phyloP scores from a whole-genome alignment of 2,113 vertebrate species.

The Nematolebias whitei region DNA sequence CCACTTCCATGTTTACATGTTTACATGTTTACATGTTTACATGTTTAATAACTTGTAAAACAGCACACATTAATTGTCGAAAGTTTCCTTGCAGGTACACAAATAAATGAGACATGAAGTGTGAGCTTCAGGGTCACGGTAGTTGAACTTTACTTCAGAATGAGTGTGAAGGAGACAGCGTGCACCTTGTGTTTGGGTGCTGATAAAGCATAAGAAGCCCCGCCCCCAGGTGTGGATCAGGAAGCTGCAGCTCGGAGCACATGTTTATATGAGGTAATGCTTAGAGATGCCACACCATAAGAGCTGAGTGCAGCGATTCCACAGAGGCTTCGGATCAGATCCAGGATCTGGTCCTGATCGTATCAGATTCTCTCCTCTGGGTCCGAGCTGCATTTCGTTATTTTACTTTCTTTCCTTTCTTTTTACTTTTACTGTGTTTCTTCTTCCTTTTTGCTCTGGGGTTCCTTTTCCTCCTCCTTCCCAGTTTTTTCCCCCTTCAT shows the following conservation, averaged over 20 bases:
- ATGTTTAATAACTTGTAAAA: too few relatives aligned
- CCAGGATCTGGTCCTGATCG: conserved; percentile 48
- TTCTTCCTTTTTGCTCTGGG: background rate
- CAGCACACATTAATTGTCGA: too few relatives aligned
- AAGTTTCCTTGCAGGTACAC: too few relatives aligned
- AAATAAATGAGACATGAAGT: background rate
- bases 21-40: too few relatives aligned
- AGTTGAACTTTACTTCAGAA: background rate
- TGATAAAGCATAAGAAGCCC: conserved; percentile 50
- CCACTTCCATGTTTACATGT: too few relatives aligned
- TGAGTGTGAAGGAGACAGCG: background rate
- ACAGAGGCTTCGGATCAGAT: conserved; percentile 50
- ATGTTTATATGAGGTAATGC: conserved; percentile 57
- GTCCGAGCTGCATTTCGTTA: background rate
- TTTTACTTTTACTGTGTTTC: background rate
- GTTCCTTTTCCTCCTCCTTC: background rate
- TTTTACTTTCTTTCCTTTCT: background rate
- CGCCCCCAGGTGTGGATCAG: conserved; percentile 47
- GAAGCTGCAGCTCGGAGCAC: conserved; percentile 39
- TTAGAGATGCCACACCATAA: conserved; percentile 55
- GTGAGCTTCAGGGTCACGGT: background rate
- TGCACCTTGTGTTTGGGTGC: conserved; percentile 27
- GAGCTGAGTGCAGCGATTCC: conserved; percentile 32
- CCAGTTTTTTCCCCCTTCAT: background rate
- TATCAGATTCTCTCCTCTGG: conserved; percentile 9